Evolutionary conservation across 1,140 invertebrate species (phyloP).

Genomic region (Aphaenogaster ashmeadi): DNA sequence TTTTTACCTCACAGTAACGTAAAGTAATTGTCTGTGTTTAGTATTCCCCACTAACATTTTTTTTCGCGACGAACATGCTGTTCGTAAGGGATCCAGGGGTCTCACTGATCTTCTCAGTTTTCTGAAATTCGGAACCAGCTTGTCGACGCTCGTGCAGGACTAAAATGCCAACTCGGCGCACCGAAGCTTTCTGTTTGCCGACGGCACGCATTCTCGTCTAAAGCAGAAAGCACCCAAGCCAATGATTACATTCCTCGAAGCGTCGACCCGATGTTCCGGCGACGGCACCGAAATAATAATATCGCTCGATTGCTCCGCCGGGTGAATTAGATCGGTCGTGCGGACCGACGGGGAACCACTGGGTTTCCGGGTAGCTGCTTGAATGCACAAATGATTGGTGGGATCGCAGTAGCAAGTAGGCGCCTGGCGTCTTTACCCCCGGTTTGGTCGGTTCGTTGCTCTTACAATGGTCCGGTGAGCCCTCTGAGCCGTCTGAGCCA

Average conservation of each 20-base stretch:
- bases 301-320: slow-evolving; percentile 69
- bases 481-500: slow-evolving; percentile 58
- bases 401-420: slow-evolving; percentile 73
- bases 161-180: slow-evolving; percentile 27
- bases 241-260: slow-evolving; percentile 75
- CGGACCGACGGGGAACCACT: slow-evolving; percentile 72
- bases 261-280: slow-evolving; percentile 72
- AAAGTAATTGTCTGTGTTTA: background rate
- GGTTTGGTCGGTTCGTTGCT: slow-evolving; percentile 75
- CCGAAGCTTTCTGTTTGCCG: slow-evolving; percentile 33
- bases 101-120: slow-evolving; percentile 15
- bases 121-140: slow-evolving; percentile 29
- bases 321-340: slow-evolving; percentile 76
- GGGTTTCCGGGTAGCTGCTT: slow-evolving; percentile 69
- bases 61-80: background rate
- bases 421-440: slow-evolving; percentile 69
- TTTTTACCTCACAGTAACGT: background rate
- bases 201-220: slow-evolving; percentile 51
- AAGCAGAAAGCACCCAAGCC: slow-evolving; percentile 57
- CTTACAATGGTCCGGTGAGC: slow-evolving; percentile 70
- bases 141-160: background rate
- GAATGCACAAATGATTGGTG: slow-evolving; percentile 77
- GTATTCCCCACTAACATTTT: background rate
- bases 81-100: background rate
- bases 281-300: slow-evolving; percentile 78